Evolutionary conservation across 1,140 invertebrate species (phyloP), one percentile per base, ranked within the genome.

Genomic region (Eufriesea mexicana): DNA sequence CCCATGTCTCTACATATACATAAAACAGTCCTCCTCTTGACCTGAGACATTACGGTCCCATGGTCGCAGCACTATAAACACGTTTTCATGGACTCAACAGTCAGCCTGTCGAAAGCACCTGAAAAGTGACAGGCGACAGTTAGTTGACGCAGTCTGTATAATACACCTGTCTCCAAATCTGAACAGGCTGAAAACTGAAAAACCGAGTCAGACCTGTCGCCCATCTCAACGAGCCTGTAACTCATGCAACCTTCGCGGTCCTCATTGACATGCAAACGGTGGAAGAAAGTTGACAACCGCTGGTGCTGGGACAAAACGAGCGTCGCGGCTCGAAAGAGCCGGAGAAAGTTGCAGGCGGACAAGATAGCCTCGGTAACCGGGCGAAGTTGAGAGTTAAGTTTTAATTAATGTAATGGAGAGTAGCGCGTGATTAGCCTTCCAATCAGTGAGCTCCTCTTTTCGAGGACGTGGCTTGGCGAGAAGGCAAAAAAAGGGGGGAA

Each of bases 341-440:
- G 62, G 42, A 35, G 59, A 78, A 83, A 55, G 80, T 62, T 78
- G 64, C 23, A n/a, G 47, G 80, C 55, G 80, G 62, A 78, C 62
- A 83, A 78, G 85, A 86, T 77, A 51, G 68, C 55, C 51, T 45
- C 51, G 42, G 75, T 76, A 89, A 82, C 83, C 55, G 83, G 85
- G 86, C 77, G 49, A 84, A 91, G 89, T 86, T 88, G 72, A 89
- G 88, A 92, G 89, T 89, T 88, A 92, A 92, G 89, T 93, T 93
- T 93, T 93, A 93, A 93, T 93, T 93, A 93, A 92, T 92, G 91
- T 93, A 93, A 93, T 93, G 91, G 91, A 92, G 91, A 92, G 91
- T 91, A 89, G 90, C 88, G 88, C 91, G 91, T 93, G 92, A 93
- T 92, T 93, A 92, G 91, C 91, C 85, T 91, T 85, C 89, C 90